Conservation (phyloP, 2,888 invertebrate species). For the Saturnia japonica region DNA sequence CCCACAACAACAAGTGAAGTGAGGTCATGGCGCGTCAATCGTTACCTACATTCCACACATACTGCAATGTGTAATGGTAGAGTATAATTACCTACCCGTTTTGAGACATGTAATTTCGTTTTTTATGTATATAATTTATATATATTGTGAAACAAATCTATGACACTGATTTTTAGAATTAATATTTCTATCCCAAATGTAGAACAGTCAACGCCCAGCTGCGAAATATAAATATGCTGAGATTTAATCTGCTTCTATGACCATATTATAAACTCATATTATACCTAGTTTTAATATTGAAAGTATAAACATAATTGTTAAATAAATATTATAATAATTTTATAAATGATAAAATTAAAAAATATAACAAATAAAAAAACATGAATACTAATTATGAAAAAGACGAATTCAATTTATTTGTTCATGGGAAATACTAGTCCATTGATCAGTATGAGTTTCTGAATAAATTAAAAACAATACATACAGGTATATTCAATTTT, state of each 20-base stretch:
- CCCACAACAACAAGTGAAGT: too few relatives aligned
- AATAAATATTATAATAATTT: not conserved
- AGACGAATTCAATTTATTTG: not conserved
- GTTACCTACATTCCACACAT: conserved; percentile 15
- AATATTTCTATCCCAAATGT: not conserved
- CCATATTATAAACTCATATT: not conserved
- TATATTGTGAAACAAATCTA: too few relatives aligned
- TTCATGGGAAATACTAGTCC: too few relatives aligned
- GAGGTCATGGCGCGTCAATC: not conserved
- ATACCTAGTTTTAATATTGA: not conserved
- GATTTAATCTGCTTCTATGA: not conserved
- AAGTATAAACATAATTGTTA: not conserved
- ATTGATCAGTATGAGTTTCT: not conserved
- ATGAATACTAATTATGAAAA: too few relatives aligned
- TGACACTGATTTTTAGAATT: not conserved
- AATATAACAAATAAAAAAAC: too few relatives aligned
- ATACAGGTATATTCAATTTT: not conserved
- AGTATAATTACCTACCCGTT: not conserved
- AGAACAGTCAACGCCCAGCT: not conserved
- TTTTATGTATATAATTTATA: not conserved
- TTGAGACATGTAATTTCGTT: not conserved
- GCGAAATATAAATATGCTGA: too few relatives aligned
- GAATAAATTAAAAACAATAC: not conserved
- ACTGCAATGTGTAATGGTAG: not conserved
- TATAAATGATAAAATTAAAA: too few relatives aligned